Evolutionary conservation across 1,140 invertebrate genomes (phyloP).

Genomic region (Ridgeia piscesae): DNA sequence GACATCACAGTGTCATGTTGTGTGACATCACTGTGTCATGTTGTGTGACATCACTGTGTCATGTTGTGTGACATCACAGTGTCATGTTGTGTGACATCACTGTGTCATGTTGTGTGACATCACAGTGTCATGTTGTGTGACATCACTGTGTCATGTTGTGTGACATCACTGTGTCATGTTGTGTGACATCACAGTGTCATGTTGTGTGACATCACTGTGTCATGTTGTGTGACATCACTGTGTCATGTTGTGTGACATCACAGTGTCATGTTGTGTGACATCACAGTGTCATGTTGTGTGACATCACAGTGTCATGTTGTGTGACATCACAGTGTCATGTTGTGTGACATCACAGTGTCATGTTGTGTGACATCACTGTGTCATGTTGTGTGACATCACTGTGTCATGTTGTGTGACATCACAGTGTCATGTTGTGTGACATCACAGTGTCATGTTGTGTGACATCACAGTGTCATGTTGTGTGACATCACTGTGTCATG

Average conservation of each 20-base stretch:
- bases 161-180: not conserved
- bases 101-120: not conserved
- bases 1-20: no score
- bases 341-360: no score
- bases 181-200: not conserved
- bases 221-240: not conserved
- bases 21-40: not conserved
- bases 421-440: no score
- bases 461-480: not conserved
- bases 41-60: not conserved
- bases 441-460: not conserved
- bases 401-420: not conserved
- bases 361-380: not conserved
- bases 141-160: no score
- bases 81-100: not conserved
- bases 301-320: not conserved
- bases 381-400: not conserved
- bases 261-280: not conserved
- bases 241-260: not conserved
- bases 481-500: no score
- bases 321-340: not conserved
- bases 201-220: no score
- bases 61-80: no score
- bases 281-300: no score
- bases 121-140: not conserved